Evolutionary conservation across 2,113 vertebrate species (phyloP).

Genomic region (Anguilla japonica): DNA sequence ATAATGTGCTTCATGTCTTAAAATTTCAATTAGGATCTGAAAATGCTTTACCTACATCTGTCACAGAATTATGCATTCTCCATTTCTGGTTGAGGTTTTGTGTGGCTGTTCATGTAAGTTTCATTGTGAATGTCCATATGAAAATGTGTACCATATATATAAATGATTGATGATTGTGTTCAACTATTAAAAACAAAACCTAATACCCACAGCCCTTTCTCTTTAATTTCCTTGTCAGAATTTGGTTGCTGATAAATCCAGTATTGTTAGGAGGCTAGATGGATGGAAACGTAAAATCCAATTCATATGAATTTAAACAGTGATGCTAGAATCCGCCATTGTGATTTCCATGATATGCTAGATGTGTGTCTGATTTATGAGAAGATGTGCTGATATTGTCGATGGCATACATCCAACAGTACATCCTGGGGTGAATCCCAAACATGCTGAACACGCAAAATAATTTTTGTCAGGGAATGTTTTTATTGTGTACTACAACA

Average conservation of each 20-base stretch:
- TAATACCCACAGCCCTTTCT: not conserved
- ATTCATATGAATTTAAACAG: no score
- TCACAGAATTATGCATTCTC: not conserved
- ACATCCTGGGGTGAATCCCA: not conserved
- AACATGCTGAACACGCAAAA: not conserved
- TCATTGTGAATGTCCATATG: not conserved
- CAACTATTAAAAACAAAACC: no score
- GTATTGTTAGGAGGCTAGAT: not conserved
- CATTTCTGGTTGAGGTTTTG: not conserved
- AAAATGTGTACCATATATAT: not conserved
- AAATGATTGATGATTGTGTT: not conserved
- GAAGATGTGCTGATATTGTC: not conserved
- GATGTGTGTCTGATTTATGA: not conserved
- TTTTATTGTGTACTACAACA: not conserved
- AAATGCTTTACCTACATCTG: not conserved
- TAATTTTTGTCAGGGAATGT: not conserved
- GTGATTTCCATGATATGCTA: not conserved
- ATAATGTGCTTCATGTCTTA: not conserved
- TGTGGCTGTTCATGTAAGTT: not conserved
- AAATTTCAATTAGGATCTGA: not conserved
- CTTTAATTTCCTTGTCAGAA: not conserved
- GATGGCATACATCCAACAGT: not conserved
- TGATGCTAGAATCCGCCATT: not conserved
- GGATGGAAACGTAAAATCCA: not conserved
- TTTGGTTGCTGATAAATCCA: not conserved